These are phyloP conservation scores for Agriotes lineatus DNA, from an alignment of 2,888 invertebrate genomes.

Conservation along the genomic window DNA sequence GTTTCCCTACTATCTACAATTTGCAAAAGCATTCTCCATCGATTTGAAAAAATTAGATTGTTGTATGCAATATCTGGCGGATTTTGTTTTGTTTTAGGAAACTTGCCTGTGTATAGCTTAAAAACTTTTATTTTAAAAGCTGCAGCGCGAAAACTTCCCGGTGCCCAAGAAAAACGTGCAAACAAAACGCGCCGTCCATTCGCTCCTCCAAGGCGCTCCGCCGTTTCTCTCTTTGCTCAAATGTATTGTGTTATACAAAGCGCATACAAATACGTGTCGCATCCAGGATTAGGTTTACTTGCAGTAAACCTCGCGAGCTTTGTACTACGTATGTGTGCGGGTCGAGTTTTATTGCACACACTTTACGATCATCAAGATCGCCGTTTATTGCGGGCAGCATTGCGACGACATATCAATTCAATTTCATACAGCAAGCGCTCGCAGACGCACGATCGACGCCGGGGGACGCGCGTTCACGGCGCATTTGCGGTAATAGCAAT, in stretches of 20 bases:
- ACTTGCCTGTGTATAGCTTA: not conserved
- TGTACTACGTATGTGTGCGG: slow-evolving; percentile 52
- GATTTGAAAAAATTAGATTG: no score
- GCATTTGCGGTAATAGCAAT: slow-evolving; percentile 41
- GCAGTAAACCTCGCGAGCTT: slow-evolving; percentile 24
- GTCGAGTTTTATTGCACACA: slow-evolving; percentile 59
- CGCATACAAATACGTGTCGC: slow-evolving; percentile 32
- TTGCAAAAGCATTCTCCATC: no score
- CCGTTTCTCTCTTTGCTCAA: slow-evolving; percentile 12
- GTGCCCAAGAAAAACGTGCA: not conserved
- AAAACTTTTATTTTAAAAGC: slow-evolving; percentile 23
- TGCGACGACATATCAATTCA: slow-evolving; percentile 61
- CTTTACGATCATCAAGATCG: slow-evolving; percentile 64
- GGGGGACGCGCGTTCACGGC: slow-evolving; percentile 38
- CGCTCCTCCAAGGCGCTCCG: not conserved
- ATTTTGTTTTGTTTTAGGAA: not conserved
- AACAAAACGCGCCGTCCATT: not conserved
- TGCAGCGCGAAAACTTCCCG: slow-evolving; percentile 10
- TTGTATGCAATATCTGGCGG: not conserved
- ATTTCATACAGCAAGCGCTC: slow-evolving; percentile 53
- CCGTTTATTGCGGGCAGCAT: slow-evolving; percentile 57
- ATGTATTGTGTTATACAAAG: slow-evolving; percentile 29
- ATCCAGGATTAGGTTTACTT: slow-evolving; percentile 36
- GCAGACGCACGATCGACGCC: slow-evolving; percentile 26
- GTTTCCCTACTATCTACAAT: no score